These are phyloP conservation scores for Prionailurus bengalensis DNA, from an alignment of 2,113 vertebrate genomes.

Conservation along the genomic window DNA sequence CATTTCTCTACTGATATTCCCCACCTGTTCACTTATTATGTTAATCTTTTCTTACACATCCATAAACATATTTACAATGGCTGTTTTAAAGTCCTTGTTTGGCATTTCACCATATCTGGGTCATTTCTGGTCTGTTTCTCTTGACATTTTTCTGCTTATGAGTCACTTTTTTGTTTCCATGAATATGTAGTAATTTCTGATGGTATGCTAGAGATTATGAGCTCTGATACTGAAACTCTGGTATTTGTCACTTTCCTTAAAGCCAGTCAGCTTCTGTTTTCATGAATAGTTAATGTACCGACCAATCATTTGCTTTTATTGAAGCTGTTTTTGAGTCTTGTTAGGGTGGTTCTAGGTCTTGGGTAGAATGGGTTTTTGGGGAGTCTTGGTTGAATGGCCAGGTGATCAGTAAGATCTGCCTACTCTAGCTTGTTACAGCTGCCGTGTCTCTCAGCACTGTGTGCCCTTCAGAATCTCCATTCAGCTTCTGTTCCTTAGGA, in stretches of 20 bases:
- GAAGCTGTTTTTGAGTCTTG: conserved; percentile 14
- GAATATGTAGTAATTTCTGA: neutral
- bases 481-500: neutral
- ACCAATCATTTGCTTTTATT: neutral
- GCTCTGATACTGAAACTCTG: neutral
- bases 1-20: neutral
- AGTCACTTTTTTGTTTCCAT: neutral
- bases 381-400: neutral
- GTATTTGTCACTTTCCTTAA: conserved; percentile 8
- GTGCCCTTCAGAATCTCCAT: neutral
- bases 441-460: neutral
- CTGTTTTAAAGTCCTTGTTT: conserved; percentile 22
- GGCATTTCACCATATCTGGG: neutral
- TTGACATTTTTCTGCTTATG: neutral
- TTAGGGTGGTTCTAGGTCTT: neutral
- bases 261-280: neutral
- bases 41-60: neutral
- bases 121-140: conserved; percentile 37
- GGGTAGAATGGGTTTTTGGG: neutral
- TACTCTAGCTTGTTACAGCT: neutral
- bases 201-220: neutral
- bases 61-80: neutral
- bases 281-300: neutral
- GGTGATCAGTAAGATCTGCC: neutral
- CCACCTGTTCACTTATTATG: neutral